phyloP scores from a whole-genome alignment of 2,888 invertebrate species.

The Melangyna quadrimaculata region DNA sequence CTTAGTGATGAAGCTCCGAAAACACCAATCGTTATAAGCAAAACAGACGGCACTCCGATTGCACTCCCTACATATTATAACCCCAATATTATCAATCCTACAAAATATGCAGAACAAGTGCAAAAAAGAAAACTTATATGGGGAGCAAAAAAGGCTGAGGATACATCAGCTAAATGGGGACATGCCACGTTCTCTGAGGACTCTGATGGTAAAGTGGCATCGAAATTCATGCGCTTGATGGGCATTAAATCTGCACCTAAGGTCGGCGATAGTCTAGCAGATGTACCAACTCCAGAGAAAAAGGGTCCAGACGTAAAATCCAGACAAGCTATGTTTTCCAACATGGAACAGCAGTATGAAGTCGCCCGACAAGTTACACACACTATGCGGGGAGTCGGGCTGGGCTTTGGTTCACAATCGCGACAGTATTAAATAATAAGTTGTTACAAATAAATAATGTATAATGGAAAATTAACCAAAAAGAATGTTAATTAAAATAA shows the following conservation, averaged over 20 bases:
- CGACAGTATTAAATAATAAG: slow-evolving; percentile 77
- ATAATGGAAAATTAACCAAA: slow-evolving; percentile 23
- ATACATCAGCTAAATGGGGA: slow-evolving; percentile 86
- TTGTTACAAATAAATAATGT: slow-evolving; percentile 43
- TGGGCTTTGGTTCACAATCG: slow-evolving; percentile 86
- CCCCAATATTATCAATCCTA: slow-evolving; percentile 87
- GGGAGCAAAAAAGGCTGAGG: slow-evolving; percentile 87
- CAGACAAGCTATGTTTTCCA: slow-evolving; percentile 91
- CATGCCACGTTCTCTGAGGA: slow-evolving; percentile 93
- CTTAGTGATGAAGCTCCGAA: slow-evolving; percentile 73
- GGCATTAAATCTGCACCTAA: slow-evolving; percentile 87
- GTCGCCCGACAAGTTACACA: slow-evolving; percentile 97
- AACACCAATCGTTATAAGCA: slow-evolving; percentile 79
- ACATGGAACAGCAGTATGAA: slow-evolving; percentile 98
- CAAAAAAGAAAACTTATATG: slow-evolving; percentile 96
- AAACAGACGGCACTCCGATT: slow-evolving; percentile 73
- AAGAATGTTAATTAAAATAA: slow-evolving; percentile 40
- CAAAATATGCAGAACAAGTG: slow-evolving; percentile 93
- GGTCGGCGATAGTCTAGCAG: slow-evolving; percentile 9
- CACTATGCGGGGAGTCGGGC: slow-evolving; percentile 94
- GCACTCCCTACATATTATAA: slow-evolving; percentile 87
- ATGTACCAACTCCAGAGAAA: slow-evolving; percentile 36
- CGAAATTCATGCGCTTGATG: slow-evolving; percentile 98
- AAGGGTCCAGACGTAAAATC: slow-evolving; percentile 77
- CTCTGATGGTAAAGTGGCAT: slow-evolving; percentile 94